Evolutionary conservation across 2,888 invertebrate species (phyloP).

Genomic region (Pomacea canaliculata): DNA sequence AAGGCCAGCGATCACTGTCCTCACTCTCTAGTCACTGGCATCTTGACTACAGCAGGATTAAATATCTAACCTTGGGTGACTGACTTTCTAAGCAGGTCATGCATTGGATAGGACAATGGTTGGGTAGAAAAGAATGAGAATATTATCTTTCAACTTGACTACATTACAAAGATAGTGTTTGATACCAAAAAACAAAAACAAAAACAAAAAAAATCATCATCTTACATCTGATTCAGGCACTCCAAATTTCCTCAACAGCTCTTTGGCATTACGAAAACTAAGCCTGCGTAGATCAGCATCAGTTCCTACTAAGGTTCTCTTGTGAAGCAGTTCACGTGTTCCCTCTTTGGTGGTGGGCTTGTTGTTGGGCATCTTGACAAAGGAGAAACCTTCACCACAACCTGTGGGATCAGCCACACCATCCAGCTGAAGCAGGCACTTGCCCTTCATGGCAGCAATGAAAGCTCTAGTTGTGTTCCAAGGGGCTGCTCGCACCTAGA

Average conservation of each 20-base stretch:
- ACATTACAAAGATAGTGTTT: no score
- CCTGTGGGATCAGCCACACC: slow-evolving; percentile 89
- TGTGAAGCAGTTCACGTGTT: slow-evolving; percentile 70
- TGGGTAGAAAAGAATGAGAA: no score
- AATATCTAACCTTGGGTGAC: no score
- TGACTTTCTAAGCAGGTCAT: no score
- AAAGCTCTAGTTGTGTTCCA: slow-evolving; percentile 99
- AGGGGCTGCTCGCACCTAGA: slow-evolving; percentile 80
- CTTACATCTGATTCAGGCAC: slow-evolving; percentile 94
- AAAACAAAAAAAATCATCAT: background rate
- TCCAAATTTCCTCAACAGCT: slow-evolving; percentile 92
- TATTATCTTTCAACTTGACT: no score
- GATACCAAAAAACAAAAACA: no score
- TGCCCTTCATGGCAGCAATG: slow-evolving; percentile 97
- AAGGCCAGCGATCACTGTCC: no score
- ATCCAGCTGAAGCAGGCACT: slow-evolving; percentile 93
- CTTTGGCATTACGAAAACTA: slow-evolving; percentile 96
- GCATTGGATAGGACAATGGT: no score
- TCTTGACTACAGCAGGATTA: no score
- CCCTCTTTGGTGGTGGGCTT: slow-evolving; percentile 78
- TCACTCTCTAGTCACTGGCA: no score
- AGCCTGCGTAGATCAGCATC: slow-evolving; percentile 97
- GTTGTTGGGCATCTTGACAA: slow-evolving; percentile 97
- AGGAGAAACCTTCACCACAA: slow-evolving; percentile 97
- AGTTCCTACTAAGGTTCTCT: slow-evolving; percentile 88